Evolutionary conservation across 2,888 invertebrate species (phyloP).

Genomic region (Mycalesis mineus): DNA sequence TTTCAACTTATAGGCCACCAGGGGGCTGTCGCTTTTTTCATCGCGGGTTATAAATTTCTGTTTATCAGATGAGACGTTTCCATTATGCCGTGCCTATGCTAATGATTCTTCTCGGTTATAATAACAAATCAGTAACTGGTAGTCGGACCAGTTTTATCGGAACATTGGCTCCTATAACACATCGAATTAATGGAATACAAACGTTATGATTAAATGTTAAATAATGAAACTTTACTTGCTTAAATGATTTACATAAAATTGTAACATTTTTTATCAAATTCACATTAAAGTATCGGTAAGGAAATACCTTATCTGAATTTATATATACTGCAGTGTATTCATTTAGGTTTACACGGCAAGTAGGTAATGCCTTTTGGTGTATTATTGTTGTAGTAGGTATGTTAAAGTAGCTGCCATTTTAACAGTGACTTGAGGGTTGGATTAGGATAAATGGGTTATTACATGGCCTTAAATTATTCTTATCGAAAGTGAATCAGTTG

Average conservation of each 20-base stretch:
- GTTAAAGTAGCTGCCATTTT: no score
- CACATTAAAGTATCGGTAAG: no score
- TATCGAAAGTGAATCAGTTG: neutral
- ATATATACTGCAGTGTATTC: no score
- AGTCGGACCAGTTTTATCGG: constrained; percentile 14
- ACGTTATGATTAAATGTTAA: neutral
- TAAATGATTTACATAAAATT: neutral
- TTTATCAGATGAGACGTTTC: constrained; percentile 15
- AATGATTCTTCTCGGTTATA: constrained; percentile 5
- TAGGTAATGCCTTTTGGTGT: no score
- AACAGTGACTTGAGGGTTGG: no score
- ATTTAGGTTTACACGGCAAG: no score
- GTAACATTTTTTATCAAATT: no score
- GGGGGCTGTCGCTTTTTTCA: neutral
- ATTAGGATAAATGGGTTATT: no score
- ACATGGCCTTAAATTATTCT: no score
- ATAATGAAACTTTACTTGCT: neutral
- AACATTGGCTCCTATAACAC: neutral
- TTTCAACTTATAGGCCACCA: neutral
- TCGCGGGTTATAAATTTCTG: neutral
- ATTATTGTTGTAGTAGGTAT: no score
- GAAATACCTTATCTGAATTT: no score
- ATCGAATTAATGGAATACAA: constrained; percentile 12
- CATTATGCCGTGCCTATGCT: constrained; percentile 18
- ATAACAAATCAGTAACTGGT: constrained; percentile 13